Base-by-base conservation (phyloP, 2,888 invertebrate species). In the Pollenia griseotomentosa region DNA sequence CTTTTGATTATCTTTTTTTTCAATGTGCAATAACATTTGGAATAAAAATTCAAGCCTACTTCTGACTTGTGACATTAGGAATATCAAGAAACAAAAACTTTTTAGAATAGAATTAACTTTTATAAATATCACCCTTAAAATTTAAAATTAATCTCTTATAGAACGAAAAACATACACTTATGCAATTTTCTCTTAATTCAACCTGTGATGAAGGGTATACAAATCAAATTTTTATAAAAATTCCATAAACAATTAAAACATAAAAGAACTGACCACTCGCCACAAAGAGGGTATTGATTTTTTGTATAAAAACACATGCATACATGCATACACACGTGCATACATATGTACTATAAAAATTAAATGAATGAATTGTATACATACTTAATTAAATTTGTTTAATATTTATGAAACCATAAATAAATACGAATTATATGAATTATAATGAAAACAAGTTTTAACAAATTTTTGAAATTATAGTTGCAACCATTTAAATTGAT, bases 331-430 rank as follows among this genome's bases (percentile, higher is more conserved):
- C 2, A 33, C 33, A 33, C 33, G 19, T 70, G 0, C 48, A 53
- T 48, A 53, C 12, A 51, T 42, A 19, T 48, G 51, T 8, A 63
- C 3, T 11, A 10, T 40, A 16, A 11, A 44, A 63, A 70, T 7
- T 71, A 33, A 33, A 33, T 71, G 12, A 70, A 70, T 51, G 19
- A 48, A 68, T 79, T 79, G 79, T 66, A 66, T n/a, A 59, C 42
- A 46, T 46, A 14, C 59, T 51, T 57, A 66, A 71, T 77, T 78
- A 77, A 82, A 81, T 77, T 77, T 78, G 66, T 74, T 66, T 68
- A 66, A 53, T 66, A 59, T 82, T 78, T 78, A 73, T 70, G 51
- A 81, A 82, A 73, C 19, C 61, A 73, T 73, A 82, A 73, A 85
- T 59, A 66, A 66, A 78, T 66, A 48, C 53, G 9, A 57, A 19